phyloP scores from a whole-genome alignment of 2,797 vertebrate genomes.

The Alfaro cultratus region DNA sequence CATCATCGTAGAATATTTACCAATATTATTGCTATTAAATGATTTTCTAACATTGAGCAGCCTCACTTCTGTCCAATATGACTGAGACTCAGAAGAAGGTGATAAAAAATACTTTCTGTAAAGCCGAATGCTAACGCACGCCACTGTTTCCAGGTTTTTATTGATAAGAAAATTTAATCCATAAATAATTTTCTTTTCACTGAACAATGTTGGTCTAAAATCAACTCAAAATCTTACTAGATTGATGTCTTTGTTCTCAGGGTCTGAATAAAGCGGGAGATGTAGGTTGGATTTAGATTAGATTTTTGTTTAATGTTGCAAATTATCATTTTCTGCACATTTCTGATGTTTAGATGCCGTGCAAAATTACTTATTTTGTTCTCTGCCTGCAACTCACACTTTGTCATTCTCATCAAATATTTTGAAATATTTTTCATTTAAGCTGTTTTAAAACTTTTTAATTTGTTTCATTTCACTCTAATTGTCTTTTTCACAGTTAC shows the following conservation, averaged over 20 bases:
- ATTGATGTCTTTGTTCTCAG: too few species aligned
- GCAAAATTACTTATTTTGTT: neutral
- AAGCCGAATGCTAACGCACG: too few species aligned
- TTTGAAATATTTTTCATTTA: neutral
- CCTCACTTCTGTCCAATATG: neutral
- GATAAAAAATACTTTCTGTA: neutral
- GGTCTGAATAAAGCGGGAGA: neutral
- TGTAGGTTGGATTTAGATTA: neutral
- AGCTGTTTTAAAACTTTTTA: conserved; percentile 22
- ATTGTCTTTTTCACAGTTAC: neutral
- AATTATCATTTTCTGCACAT: neutral
- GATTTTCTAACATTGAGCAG: neutral
- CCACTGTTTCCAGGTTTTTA: too few species aligned
- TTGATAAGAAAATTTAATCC: too few species aligned
- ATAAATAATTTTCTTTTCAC: too few species aligned
- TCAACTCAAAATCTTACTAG: too few species aligned
- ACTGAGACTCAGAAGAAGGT: neutral
- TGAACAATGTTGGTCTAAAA: too few species aligned
- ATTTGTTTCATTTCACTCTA: conserved; percentile 42
- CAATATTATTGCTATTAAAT: neutral
- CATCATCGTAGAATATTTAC: neutral
- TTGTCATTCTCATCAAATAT: conserved; percentile 46
- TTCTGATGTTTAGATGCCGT: neutral
- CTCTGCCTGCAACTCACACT: conserved; percentile 23
- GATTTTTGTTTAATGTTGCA: neutral